Evolutionary conservation across 2,113 vertebrate species (phyloP).

Genomic region (Piaya cayana): DNA sequence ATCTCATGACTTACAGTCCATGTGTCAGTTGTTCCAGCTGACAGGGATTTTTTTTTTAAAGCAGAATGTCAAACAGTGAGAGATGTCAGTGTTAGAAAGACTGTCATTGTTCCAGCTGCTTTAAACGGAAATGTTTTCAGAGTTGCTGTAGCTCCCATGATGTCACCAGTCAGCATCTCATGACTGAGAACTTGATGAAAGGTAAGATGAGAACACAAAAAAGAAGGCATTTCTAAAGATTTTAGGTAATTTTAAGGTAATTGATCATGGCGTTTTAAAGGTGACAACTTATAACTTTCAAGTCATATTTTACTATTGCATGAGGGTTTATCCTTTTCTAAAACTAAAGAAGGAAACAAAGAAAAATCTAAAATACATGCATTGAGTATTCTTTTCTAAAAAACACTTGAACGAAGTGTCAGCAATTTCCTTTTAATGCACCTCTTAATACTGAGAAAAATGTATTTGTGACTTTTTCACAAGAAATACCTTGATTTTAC

Average conservation of each 20-base stretch:
- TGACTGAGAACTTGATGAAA: not conserved
- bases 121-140: conserved; percentile 40
- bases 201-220: not conserved
- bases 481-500: not conserved
- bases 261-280: not conserved
- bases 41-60: not conserved
- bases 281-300: not conserved
- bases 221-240: not conserved
- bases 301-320: not conserved
- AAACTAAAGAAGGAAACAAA: not conserved
- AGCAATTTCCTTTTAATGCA: not conserved
- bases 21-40: conserved; percentile 7
- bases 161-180: conserved; percentile 1
- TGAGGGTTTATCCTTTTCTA: not conserved
- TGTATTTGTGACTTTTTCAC: not conserved
- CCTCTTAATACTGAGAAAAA: not conserved
- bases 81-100: conserved; percentile 53
- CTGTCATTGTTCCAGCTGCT: conserved; percentile 2
- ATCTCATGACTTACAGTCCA: conserved; percentile 6
- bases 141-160: not conserved
- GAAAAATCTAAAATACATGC: not conserved
- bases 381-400: not conserved
- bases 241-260: not conserved
- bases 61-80: conserved; percentile 32
- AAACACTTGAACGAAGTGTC: not conserved